Percentiles rank a stretch among this genome's conserved stretches.
These are phyloP conservation scores for Proisotoma minuta DNA, from an alignment of 2,888 invertebrate species.

Conservation along the genomic window DNA sequence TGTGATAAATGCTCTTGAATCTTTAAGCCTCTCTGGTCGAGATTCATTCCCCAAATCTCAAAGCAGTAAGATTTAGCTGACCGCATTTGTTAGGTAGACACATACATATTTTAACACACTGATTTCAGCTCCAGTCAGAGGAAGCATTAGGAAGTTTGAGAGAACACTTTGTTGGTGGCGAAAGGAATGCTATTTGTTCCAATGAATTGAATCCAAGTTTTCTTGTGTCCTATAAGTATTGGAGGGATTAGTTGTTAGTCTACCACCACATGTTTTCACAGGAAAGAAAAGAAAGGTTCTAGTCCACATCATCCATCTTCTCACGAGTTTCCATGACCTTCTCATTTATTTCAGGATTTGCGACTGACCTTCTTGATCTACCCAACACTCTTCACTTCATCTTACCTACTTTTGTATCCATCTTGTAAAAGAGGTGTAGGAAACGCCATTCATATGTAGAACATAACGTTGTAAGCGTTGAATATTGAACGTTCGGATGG, in stretches of 20 bases:
- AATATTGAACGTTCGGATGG: no score
- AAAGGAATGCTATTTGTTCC: no score
- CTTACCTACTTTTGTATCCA: not conserved
- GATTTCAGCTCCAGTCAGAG: not conserved
- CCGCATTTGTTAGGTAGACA: not conserved
- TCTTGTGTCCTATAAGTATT: not conserved
- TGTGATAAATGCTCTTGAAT: no score
- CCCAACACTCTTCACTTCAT: not conserved
- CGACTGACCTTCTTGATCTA: no score
- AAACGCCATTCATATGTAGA: not conserved
- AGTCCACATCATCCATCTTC: conserved; percentile 7
- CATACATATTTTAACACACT: conserved; percentile 5
- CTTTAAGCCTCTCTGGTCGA: no score
- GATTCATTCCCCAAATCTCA: no score
- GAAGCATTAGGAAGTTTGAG: no score
- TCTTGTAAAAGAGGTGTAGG: not conserved
- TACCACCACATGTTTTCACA: conserved; percentile 4
- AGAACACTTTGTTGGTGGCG: no score
- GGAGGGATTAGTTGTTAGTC: conserved; percentile 10
- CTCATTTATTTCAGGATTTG: conserved; percentile 17
- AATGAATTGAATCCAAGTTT: conserved; percentile 1
- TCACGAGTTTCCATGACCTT: conserved; percentile 8
- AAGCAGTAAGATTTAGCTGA: no score
- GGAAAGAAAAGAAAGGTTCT: not conserved
- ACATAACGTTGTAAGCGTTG: no score